These are phyloP conservation scores for Zaprionus obscuricornis DNA, from an alignment of 2,888 invertebrate genomes.

Conservation along the genomic window DNA sequence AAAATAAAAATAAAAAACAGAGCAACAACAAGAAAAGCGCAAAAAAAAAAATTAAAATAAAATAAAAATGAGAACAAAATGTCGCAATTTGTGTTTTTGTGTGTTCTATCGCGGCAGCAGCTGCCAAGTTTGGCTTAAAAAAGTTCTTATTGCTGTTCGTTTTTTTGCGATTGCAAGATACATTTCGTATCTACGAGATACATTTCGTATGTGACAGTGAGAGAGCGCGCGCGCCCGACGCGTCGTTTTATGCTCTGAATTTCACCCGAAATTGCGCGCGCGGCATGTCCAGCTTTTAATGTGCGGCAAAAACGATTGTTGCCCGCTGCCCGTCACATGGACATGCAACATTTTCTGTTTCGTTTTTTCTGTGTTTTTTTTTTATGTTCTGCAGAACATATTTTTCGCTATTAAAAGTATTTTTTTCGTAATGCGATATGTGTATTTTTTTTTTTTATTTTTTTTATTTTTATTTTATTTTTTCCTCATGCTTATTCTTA, in stretches of 20 bases:
- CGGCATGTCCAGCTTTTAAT: neutral
- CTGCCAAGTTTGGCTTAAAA: constrained; percentile 22
- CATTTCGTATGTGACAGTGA: too few relatives aligned
- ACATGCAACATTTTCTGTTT: constrained; percentile 17
- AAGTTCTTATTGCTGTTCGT: constrained; percentile 8
- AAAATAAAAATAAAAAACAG: too few relatives aligned
- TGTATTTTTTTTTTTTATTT: constrained; percentile 18
- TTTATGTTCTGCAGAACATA: constrained; percentile 70
- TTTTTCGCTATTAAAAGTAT: constrained; percentile 68
- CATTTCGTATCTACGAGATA: constrained; percentile 30
- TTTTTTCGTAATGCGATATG: constrained; percentile 70
- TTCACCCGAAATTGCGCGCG: constrained; percentile 3
- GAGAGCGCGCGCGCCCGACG: too few relatives aligned
- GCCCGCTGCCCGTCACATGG: constrained; percentile 48
- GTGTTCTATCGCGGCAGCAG: constrained; percentile 31
- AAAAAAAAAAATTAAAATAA: too few relatives aligned
- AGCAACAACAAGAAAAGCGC: too few relatives aligned
- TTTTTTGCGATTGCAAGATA: constrained; percentile 35
- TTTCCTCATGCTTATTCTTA: constrained; percentile 13
- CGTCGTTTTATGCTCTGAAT: too few relatives aligned
- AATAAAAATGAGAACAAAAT: too few relatives aligned
- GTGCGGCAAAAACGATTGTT: constrained; percentile 13
- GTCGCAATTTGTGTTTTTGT: constrained; percentile 58
- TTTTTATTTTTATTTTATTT: constrained; percentile 2
- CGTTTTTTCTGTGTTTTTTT: constrained; percentile 18